Evolutionary conservation across 2,113 vertebrate genomes (phyloP), one percentile per base, ranked within the genome.

Genomic region (Mirza zaza): DNA sequence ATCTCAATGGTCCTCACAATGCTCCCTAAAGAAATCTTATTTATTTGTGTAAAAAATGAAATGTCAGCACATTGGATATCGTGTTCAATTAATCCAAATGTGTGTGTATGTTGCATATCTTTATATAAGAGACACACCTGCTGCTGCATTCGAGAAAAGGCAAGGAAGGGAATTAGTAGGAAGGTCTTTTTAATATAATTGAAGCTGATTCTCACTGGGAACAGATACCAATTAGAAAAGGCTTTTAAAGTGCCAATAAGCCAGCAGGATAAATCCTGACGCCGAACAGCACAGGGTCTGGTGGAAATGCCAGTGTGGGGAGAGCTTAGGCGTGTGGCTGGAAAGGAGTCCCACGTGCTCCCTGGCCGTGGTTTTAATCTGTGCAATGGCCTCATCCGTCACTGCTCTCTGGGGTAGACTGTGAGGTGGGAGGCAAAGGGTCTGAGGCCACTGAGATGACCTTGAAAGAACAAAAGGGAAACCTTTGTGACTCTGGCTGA

Each of bases 121-220:
- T 87, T 83, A 67, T 88, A 68, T 14, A 82, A 80, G 65, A 95
- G 79, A 85, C 76, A 93, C 34, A 95, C 55, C 81, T 90, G 76
- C 95, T 95, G 87, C 73, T 89, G 23, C 86, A 85, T 68, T 77
- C 4, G 2, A 45, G n/a, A 79, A 75, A 94, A 96, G 32, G 14
- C 6, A 77, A 95, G 59, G 65, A 50, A 88, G 59, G 29, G 27
- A 32, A 63, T 70, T 45, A n/a, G 55, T 73, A 68, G 68, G 52
- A 84, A 29, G 76, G 32, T 79, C 80, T 81, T 90, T 96, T 81
- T 93, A 48, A 82, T 50, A 70, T 68, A 83, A 73, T 65, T 55
- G 61, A 93, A 83, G 63, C 12, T 5, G 27, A 81, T 67, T 90
- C 57, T 92, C 87, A 85, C 84, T 36, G 13, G 83, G 52, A 76